Evolutionary conservation across 2,113 vertebrate genomes (phyloP), one percentile per base, ranked within the genome.

Genomic region (Syrrhaptes paradoxus): DNA sequence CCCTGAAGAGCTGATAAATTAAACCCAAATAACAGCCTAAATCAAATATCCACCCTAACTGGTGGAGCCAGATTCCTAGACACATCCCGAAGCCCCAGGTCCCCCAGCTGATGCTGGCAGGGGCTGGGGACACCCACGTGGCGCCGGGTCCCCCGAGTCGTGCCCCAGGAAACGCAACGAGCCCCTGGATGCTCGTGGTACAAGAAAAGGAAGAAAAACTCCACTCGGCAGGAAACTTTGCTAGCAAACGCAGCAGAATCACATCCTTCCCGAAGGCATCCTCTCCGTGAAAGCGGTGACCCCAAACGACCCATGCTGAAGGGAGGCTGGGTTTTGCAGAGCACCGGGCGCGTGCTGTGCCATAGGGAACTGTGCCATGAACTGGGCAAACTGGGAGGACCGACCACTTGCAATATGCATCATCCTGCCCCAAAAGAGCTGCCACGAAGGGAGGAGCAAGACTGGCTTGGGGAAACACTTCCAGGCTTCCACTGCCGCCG

Each of bases 321-420:
- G n/a, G 51, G 62, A 89, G 17, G 18, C 6, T 25, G 61, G 43
- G 43, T 1, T 41, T 2, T 51, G 46, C 45, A 1, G 32, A 57
- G 59, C 5, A 22, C 31, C 8, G 78, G 25, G 25, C 1, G 2
- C 4, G 1, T 4, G 11, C 59, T 34, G 29, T 26, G 34, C 2
- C 4, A 36, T 3, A 26, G 46, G 41, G 70, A 52, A 10, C 9
- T 3, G 9, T 1, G 6, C 73, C 29, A 14, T 1, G 3, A 72
- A 32, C 32, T 2, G 22, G 48, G 34, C 32, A 34, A 43, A 14
- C 18, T 9, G 25, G 31, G 61, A 57, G 36, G 13, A 49, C 5
- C 0, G 1, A 3, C 1, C 21, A 13, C 12, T 17, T 4, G 3
- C 32, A 32, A 0, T 1, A 8, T 29, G n/a, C 17, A 38, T 14